A percentile compares a stretch with the other conserved stretches of the same genome.
phyloP scores from a whole-genome alignment of 2,113 vertebrate species.

The Onychostoma macrolepis region DNA sequence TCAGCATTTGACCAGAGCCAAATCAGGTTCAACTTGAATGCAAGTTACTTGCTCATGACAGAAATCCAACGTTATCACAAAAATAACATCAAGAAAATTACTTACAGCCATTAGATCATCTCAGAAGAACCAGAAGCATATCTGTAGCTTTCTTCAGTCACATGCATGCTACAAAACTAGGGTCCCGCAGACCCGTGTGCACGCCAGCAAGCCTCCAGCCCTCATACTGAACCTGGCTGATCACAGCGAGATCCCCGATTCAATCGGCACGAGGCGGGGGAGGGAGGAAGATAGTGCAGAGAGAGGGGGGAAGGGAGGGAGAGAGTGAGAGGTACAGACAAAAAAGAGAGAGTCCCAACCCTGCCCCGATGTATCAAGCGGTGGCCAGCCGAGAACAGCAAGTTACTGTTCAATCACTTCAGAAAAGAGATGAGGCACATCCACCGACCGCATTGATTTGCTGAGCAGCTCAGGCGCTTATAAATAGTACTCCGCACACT shows the following conservation, averaged over 20 bases:
- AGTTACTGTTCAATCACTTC: slow-evolving; percentile 16
- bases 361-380: not conserved
- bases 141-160: slow-evolving; percentile 49
- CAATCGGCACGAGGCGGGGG: slow-evolving; percentile 26
- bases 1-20: not conserved
- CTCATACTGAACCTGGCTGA: slow-evolving; percentile 27
- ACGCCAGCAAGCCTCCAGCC: slow-evolving; percentile 4
- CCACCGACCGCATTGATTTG: not conserved
- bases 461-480: not conserved
- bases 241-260: slow-evolving; percentile 20
- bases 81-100: slow-evolving; percentile 42
- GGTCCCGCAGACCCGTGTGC: slow-evolving; percentile 18
- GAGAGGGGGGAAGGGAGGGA: not conserved
- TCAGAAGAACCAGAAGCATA: slow-evolving; percentile 53
- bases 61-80: not conserved
- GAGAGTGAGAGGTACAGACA: not conserved
- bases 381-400: not conserved
- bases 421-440: slow-evolving; percentile 12
- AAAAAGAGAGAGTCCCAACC: slow-evolving; percentile 14
- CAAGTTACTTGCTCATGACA: not conserved
- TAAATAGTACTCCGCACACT: slow-evolving; percentile 2
- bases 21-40: not conserved
- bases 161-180: slow-evolving; percentile 60
- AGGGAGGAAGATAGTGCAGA: slow-evolving; percentile 26
- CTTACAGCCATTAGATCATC: slow-evolving; percentile 66